A percentile compares a stretch with the other conserved stretches of the same genome.
Conservation (phyloP, 2,888 invertebrate genomes). For the Noctuana brunneofusca region DNA sequence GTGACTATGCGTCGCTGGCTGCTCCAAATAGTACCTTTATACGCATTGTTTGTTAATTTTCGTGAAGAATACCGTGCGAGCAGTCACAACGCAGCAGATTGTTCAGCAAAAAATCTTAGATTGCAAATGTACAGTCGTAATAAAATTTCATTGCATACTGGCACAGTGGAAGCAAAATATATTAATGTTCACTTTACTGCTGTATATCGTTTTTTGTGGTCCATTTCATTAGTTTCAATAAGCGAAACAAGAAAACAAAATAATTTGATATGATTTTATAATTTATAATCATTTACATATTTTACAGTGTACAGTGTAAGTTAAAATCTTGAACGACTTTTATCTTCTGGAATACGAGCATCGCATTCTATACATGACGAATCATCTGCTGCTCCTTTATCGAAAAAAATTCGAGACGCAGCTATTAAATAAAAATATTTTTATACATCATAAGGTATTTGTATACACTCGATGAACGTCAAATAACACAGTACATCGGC, state of each 20-base stretch:
- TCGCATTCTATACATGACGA: too few relatives aligned
- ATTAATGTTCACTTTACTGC: not conserved
- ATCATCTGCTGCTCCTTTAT: too few relatives aligned
- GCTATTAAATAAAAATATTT: not conserved
- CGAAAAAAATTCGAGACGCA: too few relatives aligned
- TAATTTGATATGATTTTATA: not conserved
- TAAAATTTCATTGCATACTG: not conserved
- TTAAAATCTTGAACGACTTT: not conserved
- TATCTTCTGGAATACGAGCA: too few relatives aligned
- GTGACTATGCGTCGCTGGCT: constrained; percentile 42
- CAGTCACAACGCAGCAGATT: constrained; percentile 5
- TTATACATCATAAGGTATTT: too few relatives aligned
- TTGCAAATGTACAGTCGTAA: constrained; percentile 7
- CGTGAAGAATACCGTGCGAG: constrained; percentile 52
- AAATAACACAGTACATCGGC: too few relatives aligned
- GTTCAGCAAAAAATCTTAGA: constrained; percentile 14
- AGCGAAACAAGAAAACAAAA: not conserved
- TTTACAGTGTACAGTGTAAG: not conserved
- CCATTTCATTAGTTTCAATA: not conserved
- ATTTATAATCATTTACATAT: too few relatives aligned
- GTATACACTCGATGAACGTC: too few relatives aligned
- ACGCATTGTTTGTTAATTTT: constrained; percentile 48
- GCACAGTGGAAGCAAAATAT: not conserved
- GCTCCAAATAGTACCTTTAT: constrained; percentile 49
- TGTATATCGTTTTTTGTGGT: not conserved